Percentiles rank a stretch among this genome's conserved stretches.
phyloP scores from a whole-genome alignment of 1,140 invertebrate genomes.

The Pseudomyrmex sp. region DNA sequence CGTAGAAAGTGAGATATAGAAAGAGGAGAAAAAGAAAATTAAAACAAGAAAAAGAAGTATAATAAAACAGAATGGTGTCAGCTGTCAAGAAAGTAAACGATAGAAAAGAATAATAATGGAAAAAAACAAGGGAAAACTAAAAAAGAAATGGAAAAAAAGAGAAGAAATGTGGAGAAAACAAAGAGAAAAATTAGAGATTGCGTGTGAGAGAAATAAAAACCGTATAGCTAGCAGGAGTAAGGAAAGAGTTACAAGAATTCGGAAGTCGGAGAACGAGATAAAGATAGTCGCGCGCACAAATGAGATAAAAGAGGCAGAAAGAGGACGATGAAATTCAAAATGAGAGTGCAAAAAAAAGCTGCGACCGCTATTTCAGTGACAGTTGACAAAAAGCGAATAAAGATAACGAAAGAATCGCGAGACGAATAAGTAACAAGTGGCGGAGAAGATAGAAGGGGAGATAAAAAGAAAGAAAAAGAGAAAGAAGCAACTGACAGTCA shows the following conservation, averaged over 20 bases:
- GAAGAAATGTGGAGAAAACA: background rate
- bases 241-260: background rate
- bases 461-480: slow-evolving; percentile 3
- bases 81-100: background rate
- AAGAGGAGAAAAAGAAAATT: slow-evolving; percentile 19
- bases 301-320: slow-evolving; percentile 1
- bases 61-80: slow-evolving; percentile 2
- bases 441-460: slow-evolving; percentile 12
- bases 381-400: slow-evolving; percentile 5
- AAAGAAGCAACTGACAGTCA: background rate
- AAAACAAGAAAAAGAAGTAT: slow-evolving; percentile 1
- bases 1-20: slow-evolving; percentile 26
- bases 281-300: background rate
- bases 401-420: slow-evolving; percentile 26
- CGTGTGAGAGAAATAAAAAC: too few species aligned
- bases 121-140: background rate
- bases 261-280: background rate
- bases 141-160: slow-evolving; percentile 14
- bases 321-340: background rate
- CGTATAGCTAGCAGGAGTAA: background rate
- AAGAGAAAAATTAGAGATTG: background rate
- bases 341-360: background rate
- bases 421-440: slow-evolving; percentile 18
- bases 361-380: background rate
- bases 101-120: slow-evolving; percentile 17